phyloP scores from a whole-genome alignment of 2,888 invertebrate genomes.

The Eristalis arbustorum region DNA sequence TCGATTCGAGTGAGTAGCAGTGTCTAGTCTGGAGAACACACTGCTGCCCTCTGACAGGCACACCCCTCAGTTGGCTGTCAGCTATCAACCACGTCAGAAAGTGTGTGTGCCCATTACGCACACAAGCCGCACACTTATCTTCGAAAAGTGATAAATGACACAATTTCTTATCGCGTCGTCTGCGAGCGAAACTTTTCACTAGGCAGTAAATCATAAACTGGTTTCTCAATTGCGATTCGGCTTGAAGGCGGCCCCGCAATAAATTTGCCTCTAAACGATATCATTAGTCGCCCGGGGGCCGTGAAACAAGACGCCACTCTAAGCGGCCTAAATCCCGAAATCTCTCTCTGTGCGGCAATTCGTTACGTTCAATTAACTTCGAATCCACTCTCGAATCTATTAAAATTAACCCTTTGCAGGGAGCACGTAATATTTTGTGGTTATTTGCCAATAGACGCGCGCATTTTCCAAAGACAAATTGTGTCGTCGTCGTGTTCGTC shows the following conservation, averaged over 20 bases:
- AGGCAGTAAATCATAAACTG: slow-evolving; percentile 8
- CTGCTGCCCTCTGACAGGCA: no score
- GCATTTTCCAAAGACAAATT: neutral
- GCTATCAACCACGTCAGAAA: neutral
- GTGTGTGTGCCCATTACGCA: neutral
- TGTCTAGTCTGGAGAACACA: no score
- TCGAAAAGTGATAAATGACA: neutral
- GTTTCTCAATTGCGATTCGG: slow-evolving; percentile 29
- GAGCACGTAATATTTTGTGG: neutral
- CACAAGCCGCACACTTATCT: neutral
- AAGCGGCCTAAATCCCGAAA: neutral
- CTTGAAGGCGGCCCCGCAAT: slow-evolving; percentile 5
- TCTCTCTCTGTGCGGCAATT: neutral
- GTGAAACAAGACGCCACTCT: neutral
- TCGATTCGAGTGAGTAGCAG: no score
- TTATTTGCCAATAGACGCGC: neutral
- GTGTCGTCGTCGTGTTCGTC: no score
- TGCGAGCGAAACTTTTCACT: neutral
- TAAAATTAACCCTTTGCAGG: neutral
- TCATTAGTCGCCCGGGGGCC: slow-evolving; percentile 12
- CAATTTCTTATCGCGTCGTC: neutral
- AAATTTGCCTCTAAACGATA: neutral
- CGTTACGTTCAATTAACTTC: neutral
- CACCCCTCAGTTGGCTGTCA: neutral
- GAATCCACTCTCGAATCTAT: neutral